Base-by-base conservation (phyloP, 2,888 invertebrate genomes). In the Macrophya annulata region DNA sequence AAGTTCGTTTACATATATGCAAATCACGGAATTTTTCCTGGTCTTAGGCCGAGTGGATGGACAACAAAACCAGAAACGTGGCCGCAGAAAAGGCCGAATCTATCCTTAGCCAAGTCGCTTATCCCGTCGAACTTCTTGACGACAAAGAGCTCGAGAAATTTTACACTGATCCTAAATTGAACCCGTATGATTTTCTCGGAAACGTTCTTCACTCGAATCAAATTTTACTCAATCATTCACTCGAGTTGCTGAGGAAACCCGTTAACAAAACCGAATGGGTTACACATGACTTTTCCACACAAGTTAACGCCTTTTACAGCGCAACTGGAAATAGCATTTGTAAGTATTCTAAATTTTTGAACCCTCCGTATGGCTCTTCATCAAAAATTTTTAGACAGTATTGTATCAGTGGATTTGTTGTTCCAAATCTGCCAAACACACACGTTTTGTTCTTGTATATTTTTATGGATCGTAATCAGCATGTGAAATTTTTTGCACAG, bases 31-130 rank as follows among this genome's bases (percentile, higher is more conserved):
- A 62, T 62, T 0, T 4, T 12, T 2, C 10, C 12, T 9, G 1
- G 21, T 62, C 21, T 62, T 12, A 62, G 62, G 25, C 62, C 17
- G 55, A 97, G 72, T 99, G 99, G 99, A 99, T 99, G 99, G 99
- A 99, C 91, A 96, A 96, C 0, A 94, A 94, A 87, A 99, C 99
- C 0, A 96, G 96, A 77, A 93, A 94, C 87, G 96, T 96, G 85
- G 98, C 98, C 0, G 93, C 97, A 86, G 96, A 96, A 86, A 98
- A 98, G 92, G 96, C 97, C 0, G 95, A 96, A 85, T 95, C 96
- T 0, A 98, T 99, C 97, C 95, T 96, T 1, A 96, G 97, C 0
- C 98, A 98, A 93, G 98, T 99, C 91, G 99, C 98, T 0, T 99
- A 99, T 93, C 99, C 99, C 0, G 97, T 97, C 89, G 98, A 98